phyloP scores from a whole-genome alignment of 2,888 invertebrate genomes.

The Ashinkailepas kermadecensis region DNA sequence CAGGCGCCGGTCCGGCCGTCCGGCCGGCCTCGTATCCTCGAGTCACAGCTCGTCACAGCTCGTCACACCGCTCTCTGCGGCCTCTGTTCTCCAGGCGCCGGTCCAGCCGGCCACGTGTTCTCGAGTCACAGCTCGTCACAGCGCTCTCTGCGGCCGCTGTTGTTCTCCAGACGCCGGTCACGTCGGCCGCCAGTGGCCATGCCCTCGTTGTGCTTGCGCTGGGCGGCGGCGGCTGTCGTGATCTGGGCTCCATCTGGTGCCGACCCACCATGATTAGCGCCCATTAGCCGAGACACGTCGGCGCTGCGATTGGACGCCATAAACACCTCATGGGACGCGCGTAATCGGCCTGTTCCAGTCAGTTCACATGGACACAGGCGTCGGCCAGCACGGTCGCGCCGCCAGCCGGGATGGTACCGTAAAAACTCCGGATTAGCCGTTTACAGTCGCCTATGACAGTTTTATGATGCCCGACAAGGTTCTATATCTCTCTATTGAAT shows the following conservation, averaged over 20 bases:
- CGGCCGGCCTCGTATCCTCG: too few relatives aligned
- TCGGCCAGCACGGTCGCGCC: background rate
- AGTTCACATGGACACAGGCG: background rate
- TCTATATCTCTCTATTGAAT: background rate
- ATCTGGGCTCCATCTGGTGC: background rate
- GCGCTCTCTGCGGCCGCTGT: too few relatives aligned
- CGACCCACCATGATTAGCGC: background rate
- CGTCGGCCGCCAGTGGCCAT: too few relatives aligned
- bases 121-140: too few relatives aligned
- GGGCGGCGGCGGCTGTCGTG: background rate
- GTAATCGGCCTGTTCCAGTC: background rate
- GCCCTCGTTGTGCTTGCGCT: too few relatives aligned
- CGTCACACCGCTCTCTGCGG: too few relatives aligned
- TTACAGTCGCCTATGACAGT: conserved; percentile 10
- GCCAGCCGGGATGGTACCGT: background rate
- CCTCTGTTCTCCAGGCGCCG: too few relatives aligned
- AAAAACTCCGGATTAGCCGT: conserved; percentile 12
- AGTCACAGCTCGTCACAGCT: too few relatives aligned
- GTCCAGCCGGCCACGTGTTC: too few relatives aligned
- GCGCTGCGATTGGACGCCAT: background rate
- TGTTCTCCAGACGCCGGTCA: too few relatives aligned
- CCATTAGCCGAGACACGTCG: background rate
- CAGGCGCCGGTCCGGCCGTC: too few relatives aligned
- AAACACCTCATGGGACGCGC: background rate
- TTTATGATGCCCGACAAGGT: background rate